Conservation (phyloP, 2,113 vertebrate species). For the Suricata suricatta region DNA sequence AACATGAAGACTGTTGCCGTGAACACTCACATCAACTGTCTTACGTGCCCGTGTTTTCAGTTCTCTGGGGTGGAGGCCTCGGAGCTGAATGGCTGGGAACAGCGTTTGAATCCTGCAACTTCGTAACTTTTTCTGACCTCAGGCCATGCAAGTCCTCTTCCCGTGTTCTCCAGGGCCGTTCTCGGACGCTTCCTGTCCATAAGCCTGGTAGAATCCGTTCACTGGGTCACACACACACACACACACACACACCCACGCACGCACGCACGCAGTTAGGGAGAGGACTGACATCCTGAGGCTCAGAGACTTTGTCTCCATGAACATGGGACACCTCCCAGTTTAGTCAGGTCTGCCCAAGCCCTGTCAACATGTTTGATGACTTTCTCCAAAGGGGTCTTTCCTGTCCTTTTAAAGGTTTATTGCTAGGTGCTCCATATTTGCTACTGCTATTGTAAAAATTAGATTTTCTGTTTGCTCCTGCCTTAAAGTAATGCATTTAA, state of each 20-base stretch:
- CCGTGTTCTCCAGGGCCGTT: background rate
- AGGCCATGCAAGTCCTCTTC: no score
- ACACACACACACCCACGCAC: background rate
- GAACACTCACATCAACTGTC: accelerated
- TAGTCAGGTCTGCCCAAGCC: background rate
- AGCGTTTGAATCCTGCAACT: accelerated
- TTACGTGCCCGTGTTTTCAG: accelerated
- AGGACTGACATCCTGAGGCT: background rate
- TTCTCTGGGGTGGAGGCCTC: accelerated
- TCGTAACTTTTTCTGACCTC: accelerated
- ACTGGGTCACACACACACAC: background rate
- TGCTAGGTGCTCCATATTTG: background rate
- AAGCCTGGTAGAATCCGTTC: background rate
- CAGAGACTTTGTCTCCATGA: background rate
- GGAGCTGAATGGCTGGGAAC: background rate
- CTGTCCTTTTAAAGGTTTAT: background rate
- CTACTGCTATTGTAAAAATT: background rate
- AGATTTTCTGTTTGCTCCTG: background rate
- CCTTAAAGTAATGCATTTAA: background rate
- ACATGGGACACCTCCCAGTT: background rate
- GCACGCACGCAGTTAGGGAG: background rate
- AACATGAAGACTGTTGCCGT: accelerated
- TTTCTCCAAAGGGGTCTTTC: background rate
- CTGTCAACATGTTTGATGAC: background rate
- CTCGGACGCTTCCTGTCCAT: background rate